phyloP scores from a whole-genome alignment of 2,113 vertebrate species.

The Sula dactylatra region DNA sequence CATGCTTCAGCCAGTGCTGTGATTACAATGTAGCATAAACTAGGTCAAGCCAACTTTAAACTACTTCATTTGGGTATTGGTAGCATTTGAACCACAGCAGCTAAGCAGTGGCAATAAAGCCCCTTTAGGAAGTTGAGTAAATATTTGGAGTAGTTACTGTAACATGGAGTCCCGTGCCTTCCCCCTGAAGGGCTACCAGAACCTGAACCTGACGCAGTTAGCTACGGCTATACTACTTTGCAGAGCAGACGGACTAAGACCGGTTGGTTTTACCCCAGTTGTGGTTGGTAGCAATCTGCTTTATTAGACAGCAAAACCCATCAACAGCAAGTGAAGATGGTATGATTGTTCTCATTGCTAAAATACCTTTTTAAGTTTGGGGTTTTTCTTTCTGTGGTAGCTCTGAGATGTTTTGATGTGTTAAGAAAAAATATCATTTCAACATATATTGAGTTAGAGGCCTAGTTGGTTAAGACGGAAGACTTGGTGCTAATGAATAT shows the following conservation, averaged over 20 bases:
- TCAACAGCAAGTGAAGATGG: not conserved
- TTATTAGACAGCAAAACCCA: not conserved
- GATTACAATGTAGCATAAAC: not conserved
- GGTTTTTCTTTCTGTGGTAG: not conserved
- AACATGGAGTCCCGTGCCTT: not conserved
- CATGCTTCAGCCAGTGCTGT: not conserved
- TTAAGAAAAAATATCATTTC: not conserved
- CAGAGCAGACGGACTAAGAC: not conserved
- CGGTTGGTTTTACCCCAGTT: not conserved
- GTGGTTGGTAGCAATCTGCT: not conserved
- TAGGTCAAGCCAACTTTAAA: not conserved
- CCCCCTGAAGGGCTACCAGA: not conserved
- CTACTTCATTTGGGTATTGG: not conserved
- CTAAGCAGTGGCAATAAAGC: not conserved
- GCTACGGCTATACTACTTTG: not conserved
- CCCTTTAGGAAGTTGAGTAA: not conserved
- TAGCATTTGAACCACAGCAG: not conserved
- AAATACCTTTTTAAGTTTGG: not conserved
- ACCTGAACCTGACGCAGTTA: not conserved
- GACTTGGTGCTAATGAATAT: not conserved
- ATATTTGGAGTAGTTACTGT: conserved; percentile 21
- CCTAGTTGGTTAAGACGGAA: not conserved
- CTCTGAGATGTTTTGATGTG: not conserved
- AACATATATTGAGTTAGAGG: not conserved
- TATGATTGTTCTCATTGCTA: not conserved